These are phyloP conservation scores for Drosophila suboccidentalis DNA, from an alignment of 2,888 invertebrate species.

Conservation along the genomic window DNA sequence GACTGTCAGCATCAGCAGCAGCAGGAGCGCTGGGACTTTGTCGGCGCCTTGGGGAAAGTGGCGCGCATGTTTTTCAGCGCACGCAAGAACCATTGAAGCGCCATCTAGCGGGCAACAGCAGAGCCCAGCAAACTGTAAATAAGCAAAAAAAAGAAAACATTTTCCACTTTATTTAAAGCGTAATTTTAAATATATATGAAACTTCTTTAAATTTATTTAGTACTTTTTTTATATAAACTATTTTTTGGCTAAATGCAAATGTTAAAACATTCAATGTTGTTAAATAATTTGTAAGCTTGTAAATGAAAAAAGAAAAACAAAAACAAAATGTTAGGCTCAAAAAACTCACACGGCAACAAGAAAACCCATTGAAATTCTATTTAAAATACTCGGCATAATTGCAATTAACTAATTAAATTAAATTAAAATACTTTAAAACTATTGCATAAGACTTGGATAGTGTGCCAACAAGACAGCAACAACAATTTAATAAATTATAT, in stretches of 20 bases:
- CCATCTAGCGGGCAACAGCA: not conserved
- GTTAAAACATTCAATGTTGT: constrained; percentile 85
- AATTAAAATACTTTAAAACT: constrained; percentile 43
- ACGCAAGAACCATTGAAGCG: constrained; percentile 54
- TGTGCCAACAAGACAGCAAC: constrained; percentile 81
- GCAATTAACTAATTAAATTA: constrained; percentile 66
- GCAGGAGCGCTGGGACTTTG: constrained; percentile 80
- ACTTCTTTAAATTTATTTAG: constrained; percentile 22
- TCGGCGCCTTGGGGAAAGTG: constrained; percentile 82
- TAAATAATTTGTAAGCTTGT: constrained; percentile 85
- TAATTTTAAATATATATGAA: constrained; percentile 11
- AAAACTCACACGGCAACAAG: constrained; percentile 43
- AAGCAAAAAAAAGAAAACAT: not conserved
- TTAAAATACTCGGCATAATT: constrained; percentile 66
- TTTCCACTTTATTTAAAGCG: constrained; percentile 1
- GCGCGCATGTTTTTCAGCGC: constrained; percentile 83
- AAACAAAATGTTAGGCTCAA: constrained; percentile 5
- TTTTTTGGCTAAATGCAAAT: constrained; percentile 59
- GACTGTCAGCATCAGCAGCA: constrained; percentile 54
- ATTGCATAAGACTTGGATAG: constrained; percentile 84
- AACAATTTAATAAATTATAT: constrained; percentile 35
- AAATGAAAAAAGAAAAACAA: constrained; percentile 63
- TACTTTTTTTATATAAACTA: constrained; percentile 26
- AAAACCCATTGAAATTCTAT: constrained; percentile 72
- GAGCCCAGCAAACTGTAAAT: constrained; percentile 9